Percentiles rank a stretch among this genome's conserved stretches.
These are phyloP conservation scores for Eupleurogrammus muticus DNA, from an alignment of 2,797 vertebrate species.

Conservation along the genomic window DNA sequence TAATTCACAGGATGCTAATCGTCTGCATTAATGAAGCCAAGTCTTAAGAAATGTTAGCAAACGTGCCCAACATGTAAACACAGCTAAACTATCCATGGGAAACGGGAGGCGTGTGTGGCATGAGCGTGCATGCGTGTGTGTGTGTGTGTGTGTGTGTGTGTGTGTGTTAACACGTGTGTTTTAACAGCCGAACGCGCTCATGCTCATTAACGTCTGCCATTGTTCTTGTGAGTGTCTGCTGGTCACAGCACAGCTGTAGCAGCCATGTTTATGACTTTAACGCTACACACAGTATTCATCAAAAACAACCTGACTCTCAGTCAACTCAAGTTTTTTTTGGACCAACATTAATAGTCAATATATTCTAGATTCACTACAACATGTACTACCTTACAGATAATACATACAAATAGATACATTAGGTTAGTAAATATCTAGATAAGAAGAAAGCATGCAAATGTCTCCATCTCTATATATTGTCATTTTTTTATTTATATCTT, in stretches of 20 bases:
- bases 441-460: too few species aligned
- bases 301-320: conserved; percentile 56
- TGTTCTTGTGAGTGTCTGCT: conserved; percentile 54
- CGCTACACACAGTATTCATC: conserved; percentile 49
- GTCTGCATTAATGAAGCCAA: conserved; percentile 85
- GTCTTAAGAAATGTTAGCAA: conserved; percentile 85
- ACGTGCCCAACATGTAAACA: conserved; percentile 84
- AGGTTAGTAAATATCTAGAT: too few species aligned
- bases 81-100: conserved; percentile 77
- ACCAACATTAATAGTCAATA: neutral
- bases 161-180: conserved; percentile 64
- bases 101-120: conserved; percentile 49
- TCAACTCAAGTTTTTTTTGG: conserved; percentile 38
- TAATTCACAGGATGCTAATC: conserved; percentile 85
- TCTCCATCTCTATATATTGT: too few species aligned
- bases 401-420: too few species aligned
- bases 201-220: conserved; percentile 75
- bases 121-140: conserved; percentile 15
- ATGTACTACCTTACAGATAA: neutral
- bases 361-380: neutral
- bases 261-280: conserved; percentile 49
- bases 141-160: conserved; percentile 35
- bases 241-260: conserved; percentile 64
- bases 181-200: conserved; percentile 56
- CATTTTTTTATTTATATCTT: too few species aligned